Evolutionary conservation across 2,797 vertebrate species (phyloP), one percentile per base, ranked within the genome.

Genomic region (Chaetodon trifasciatus): DNA sequence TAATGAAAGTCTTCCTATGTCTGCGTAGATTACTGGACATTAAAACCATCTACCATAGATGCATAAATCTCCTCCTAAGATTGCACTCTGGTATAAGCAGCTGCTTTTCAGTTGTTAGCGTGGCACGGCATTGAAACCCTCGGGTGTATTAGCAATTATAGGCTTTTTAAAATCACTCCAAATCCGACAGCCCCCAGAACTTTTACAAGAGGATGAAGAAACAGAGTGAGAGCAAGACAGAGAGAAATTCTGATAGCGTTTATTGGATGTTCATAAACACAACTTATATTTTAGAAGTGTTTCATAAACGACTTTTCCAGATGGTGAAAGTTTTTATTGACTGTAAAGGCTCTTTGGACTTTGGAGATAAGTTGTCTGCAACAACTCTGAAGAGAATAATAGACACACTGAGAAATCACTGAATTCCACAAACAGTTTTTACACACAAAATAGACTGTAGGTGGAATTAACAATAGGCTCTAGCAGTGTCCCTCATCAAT

Each of bases 91-190:
- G 17, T 37, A 69, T 32, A 52, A 56, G 40, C 52, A 66, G 77
- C 82, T 80, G 68, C 53, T 81, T 81, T 81, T 82, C 44, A 74
- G 65, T 50, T 78, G 64, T 81, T 70, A 70, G 50, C 9, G 40
- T 72, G 58, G 42, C 24, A 42, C 64, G 49, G 57, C 76, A 86
- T 72, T 74, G 42, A 83, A 83, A 79, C 70, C 73, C 75, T 63
- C n/a, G 58, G 72, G 69, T 87, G 62, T 39, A 78, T 76, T 32
- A 64, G 74, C 74, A 86, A 89, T 82, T 83, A 82, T 53, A 67
- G 77, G 71, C 73, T 67, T 82, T 90, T 84, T 68, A 78, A 78
- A 89, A 86, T 88, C 77, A 70, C 76, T 79, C 49, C 28, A 84
- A 83, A 75, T 79, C 81, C 28, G 69, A 88, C 86, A 87, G 81